Evolutionary conservation across 2,113 vertebrate genomes (phyloP).

Genomic region (Microtus montanus): DNA sequence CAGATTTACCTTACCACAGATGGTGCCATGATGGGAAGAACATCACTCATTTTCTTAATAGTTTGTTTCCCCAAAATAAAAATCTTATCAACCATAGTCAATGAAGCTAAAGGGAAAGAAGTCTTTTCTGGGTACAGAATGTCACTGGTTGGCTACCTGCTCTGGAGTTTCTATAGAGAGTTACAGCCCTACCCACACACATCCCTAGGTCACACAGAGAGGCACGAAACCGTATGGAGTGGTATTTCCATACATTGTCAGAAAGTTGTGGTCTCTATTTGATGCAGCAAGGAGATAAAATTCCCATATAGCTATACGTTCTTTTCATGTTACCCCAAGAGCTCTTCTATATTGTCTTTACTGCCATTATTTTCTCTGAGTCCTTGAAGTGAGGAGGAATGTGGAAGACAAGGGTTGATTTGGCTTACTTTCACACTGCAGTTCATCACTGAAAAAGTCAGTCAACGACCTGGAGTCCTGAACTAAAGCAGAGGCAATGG

Average conservation of each 20-base stretch:
- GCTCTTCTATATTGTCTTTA: not conserved
- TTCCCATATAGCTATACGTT: not conserved
- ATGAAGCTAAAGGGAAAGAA: not conserved
- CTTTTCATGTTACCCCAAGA: slow-evolving; percentile 25
- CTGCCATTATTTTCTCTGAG: not conserved
- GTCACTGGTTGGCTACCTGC: not conserved
- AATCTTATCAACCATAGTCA: not conserved
- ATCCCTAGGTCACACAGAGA: not conserved
- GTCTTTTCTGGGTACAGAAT: not conserved
- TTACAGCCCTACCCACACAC: not conserved
- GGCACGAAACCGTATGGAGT: not conserved
- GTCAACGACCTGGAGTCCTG: not conserved
- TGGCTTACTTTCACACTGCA: too few relatives aligned
- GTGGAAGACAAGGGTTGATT: not conserved
- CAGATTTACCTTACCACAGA: not conserved
- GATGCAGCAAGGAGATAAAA: not conserved
- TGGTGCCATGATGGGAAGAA: not conserved
- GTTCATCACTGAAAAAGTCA: not conserved
- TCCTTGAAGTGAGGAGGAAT: not conserved
- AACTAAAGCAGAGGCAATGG: not conserved
- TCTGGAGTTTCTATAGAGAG: not conserved
- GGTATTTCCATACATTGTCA: not conserved
- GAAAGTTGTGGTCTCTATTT: not conserved
- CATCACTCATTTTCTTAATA: not conserved
- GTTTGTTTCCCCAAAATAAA: not conserved